Conservation (phyloP, 2,797 vertebrate genomes). For the Cephalopachus bancanus region DNA sequence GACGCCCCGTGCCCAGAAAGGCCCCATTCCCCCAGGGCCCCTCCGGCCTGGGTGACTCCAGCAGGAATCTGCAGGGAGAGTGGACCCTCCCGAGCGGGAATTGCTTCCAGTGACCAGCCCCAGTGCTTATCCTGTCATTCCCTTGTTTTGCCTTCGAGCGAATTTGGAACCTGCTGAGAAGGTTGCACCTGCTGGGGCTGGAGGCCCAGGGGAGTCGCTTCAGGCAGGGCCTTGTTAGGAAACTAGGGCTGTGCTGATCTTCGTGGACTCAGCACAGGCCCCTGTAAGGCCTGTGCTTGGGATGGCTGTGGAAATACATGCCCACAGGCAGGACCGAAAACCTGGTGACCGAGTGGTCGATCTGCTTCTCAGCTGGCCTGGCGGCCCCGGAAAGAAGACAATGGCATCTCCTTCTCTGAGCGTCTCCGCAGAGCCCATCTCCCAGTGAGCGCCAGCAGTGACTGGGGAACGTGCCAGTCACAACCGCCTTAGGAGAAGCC, state of each 20-base stretch:
- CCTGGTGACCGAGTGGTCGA: neutral
- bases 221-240: neutral
- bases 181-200: neutral
- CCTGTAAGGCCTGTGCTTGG: neutral
- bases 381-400: neutral
- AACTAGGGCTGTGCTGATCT: neutral
- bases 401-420: neutral
- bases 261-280: neutral
- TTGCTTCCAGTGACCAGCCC: neutral
- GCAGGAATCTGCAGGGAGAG: neutral
- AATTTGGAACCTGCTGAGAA: neutral
- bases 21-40: too few species aligned
- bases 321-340: neutral
- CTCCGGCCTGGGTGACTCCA: neutral
- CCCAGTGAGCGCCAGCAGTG: too few species aligned
- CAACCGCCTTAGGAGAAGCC: neutral
- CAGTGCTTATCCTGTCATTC: neutral
- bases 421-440: too few species aligned
- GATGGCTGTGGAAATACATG: neutral
- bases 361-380: neutral
- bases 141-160: neutral
- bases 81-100: neutral
- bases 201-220: neutral
- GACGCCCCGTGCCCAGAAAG: neutral
- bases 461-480: fast-evolving